phyloP scores from a whole-genome alignment of 2,888 invertebrate genomes.

The Sinotaia quadrata region DNA sequence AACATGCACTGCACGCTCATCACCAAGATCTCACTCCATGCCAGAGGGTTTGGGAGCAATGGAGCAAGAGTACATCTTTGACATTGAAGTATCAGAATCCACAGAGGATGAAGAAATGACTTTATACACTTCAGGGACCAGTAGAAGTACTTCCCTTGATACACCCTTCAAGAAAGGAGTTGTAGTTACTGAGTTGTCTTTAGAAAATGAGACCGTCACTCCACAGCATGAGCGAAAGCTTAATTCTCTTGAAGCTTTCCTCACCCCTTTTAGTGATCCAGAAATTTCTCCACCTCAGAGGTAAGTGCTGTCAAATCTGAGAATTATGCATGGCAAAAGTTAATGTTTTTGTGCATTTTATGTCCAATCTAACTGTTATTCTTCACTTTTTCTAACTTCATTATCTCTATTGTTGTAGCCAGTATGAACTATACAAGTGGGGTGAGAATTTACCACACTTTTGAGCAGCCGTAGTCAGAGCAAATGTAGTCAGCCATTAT shows the following conservation, averaged over 20 bases:
- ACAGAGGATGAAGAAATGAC: slow-evolving; percentile 62
- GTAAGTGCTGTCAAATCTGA: no score
- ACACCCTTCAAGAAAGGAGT: neutral
- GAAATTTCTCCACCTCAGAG: slow-evolving; percentile 83
- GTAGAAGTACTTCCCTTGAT: slow-evolving; percentile 15
- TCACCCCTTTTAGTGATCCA: slow-evolving; percentile 94
- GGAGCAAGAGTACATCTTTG: slow-evolving; percentile 61
- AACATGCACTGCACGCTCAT: slow-evolving; percentile 10
- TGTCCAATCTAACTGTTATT: no score
- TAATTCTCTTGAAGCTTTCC: slow-evolving; percentile 43
- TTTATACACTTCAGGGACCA: slow-evolving; percentile 34
- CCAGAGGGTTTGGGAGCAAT: slow-evolving; percentile 34
- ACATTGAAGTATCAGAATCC: slow-evolving; percentile 55
- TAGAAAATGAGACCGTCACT: slow-evolving; percentile 42
- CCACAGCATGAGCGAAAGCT: slow-evolving; percentile 41
- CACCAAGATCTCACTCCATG: slow-evolving; percentile 36
- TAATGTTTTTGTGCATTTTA: no score
- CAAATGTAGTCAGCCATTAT: no score
- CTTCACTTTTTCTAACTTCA: no score
- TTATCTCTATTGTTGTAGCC: no score
- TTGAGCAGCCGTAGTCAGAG: no score
- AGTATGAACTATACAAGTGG: no score
- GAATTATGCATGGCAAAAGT: no score
- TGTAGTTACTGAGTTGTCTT: slow-evolving; percentile 10
- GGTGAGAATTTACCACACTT: no score